These are phyloP conservation scores for Oxyura jamaicensis DNA, from an alignment of 2,113 vertebrate genomes.

Conservation along the genomic window DNA sequence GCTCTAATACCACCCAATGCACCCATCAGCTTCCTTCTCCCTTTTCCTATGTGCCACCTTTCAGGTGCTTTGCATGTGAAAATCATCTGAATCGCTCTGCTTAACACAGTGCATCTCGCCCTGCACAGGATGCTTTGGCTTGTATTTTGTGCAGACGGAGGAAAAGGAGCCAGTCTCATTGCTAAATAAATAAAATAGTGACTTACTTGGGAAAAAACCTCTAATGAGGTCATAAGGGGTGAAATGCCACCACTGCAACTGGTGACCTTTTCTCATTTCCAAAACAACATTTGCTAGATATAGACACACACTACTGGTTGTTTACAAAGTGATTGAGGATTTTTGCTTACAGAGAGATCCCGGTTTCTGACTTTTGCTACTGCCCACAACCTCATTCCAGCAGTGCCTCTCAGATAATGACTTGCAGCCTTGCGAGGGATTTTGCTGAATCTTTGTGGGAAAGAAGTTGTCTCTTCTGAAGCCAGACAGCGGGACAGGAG, in stretches of 20 bases:
- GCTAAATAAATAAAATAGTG: not conserved
- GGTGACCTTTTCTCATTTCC: conserved; percentile 24
- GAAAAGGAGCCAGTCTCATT: not conserved
- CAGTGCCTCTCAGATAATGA: not conserved
- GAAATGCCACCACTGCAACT: conserved; percentile 1
- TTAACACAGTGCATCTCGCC: accelerated
- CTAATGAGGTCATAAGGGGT: conserved; percentile 20
- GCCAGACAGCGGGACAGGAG: not conserved
- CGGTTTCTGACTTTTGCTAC: not conserved
- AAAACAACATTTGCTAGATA: not conserved
- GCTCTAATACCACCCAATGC: not conserved
- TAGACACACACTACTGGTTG: not conserved
- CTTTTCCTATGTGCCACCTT: not conserved
- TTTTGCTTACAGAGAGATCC: not conserved
- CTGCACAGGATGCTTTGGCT: not conserved
- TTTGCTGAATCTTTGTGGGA: not conserved
- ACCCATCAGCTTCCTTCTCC: not conserved
- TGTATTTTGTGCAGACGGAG: not conserved
- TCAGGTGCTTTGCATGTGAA: not conserved
- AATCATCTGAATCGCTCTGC: not conserved
- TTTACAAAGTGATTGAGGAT: not conserved
- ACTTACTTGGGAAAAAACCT: not conserved
- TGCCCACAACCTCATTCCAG: not conserved
- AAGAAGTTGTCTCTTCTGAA: not conserved
- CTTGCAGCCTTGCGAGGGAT: not conserved